Conservation (phyloP, 2,113 vertebrate genomes). For the Salvelinus namaycush region DNA sequence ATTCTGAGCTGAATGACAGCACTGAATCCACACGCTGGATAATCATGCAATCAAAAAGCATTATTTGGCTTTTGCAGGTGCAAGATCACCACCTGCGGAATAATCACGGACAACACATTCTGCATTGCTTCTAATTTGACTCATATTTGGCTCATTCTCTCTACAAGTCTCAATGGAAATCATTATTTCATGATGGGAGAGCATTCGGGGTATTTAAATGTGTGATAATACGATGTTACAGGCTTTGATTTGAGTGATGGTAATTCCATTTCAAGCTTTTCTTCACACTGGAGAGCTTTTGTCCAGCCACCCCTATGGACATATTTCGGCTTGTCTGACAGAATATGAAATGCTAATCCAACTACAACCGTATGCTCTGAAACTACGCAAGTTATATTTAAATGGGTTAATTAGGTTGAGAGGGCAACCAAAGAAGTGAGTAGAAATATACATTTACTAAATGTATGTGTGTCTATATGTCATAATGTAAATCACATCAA, state of each 20-base stretch:
- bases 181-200: constrained; percentile 22
- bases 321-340: not conserved
- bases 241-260: constrained; percentile 34
- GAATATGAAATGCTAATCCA: not conserved
- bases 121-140: constrained; percentile 56
- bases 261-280: constrained; percentile 6
- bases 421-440: not conserved
- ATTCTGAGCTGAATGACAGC: constrained; percentile 62
- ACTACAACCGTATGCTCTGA: not conserved
- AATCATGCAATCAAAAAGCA: constrained; percentile 72
- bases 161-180: constrained; percentile 46
- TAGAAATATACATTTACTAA: not conserved
- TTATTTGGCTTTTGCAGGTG: constrained; percentile 70
- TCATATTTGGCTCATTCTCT: constrained; percentile 49
- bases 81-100: constrained; percentile 31
- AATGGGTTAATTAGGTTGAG: not conserved
- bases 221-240: constrained; percentile 33
- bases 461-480: not conserved
- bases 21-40: constrained; percentile 46
- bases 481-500: not conserved
- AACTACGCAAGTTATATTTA: not conserved
- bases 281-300: not conserved
- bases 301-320: not conserved
- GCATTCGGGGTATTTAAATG: constrained; percentile 30
- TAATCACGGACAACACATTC: constrained; percentile 33